Percentiles rank a stretch among this genome's conserved stretches.
Evolutionary conservation across 2,797 vertebrate species (phyloP).

Genomic region (Clarias pachynema): DNA sequence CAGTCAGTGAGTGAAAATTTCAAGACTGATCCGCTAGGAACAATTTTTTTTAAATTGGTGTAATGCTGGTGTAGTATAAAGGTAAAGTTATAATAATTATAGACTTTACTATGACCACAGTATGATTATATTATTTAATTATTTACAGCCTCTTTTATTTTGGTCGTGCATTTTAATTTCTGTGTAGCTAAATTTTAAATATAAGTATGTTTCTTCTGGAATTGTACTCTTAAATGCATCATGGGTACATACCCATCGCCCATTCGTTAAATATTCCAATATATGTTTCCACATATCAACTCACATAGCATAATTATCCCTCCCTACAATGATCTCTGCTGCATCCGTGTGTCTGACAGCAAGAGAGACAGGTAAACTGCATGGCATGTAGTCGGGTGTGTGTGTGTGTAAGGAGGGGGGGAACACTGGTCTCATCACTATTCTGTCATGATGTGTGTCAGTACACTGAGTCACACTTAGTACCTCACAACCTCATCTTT

Average conservation of each 20-base stretch:
- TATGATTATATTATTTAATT: neutral
- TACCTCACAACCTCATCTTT: conserved; percentile 60
- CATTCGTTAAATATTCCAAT: neutral
- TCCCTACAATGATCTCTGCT: conserved; percentile 34
- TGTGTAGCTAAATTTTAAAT: neutral
- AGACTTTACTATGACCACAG: neutral
- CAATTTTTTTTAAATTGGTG: too few relatives aligned
- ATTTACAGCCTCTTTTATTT: neutral
- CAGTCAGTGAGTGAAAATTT: neutral
- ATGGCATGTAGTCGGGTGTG: conserved; percentile 61
- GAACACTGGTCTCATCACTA: conserved; percentile 71
- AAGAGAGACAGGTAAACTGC: conserved; percentile 74
- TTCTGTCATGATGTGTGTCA: conserved; percentile 71
- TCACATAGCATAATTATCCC: neutral
- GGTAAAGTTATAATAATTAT: neutral
- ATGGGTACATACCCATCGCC: neutral
- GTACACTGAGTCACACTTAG: conserved; percentile 52
- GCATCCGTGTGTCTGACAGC: conserved; percentile 72
- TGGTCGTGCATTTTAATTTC: neutral
- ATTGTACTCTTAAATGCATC: neutral
- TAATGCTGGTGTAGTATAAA: neutral
- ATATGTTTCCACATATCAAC: conserved; percentile 6
- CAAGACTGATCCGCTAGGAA: neutral
- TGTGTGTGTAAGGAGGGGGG: conserved; percentile 31
- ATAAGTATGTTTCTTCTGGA: neutral